phyloP scores from a whole-genome alignment of 2,113 vertebrate species.

The Hymenochirus boettgeri region DNA sequence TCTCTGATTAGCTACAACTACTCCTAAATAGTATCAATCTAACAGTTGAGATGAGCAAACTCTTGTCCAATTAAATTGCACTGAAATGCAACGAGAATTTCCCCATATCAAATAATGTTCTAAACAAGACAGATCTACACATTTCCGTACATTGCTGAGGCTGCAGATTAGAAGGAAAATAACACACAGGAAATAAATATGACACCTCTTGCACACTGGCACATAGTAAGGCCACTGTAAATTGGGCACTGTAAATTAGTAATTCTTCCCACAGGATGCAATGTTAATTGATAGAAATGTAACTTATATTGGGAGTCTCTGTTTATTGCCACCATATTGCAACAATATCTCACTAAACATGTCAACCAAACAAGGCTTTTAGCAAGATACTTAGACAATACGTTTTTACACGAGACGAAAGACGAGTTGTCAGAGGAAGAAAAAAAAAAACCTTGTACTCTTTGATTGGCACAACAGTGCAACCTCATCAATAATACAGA shows the following conservation, averaged over 20 bases:
- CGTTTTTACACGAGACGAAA: not conserved
- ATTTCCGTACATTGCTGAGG: not conserved
- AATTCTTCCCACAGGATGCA: not conserved
- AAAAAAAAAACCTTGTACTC: slow-evolving; percentile 22
- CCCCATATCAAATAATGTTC: not conserved
- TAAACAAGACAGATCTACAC: not conserved
- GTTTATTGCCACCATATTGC: slow-evolving; percentile 25
- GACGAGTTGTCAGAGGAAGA: not conserved
- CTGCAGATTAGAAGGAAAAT: not conserved
- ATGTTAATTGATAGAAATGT: slow-evolving; percentile 2
- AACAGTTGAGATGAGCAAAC: slow-evolving; percentile 1
- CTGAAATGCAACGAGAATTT: not conserved
- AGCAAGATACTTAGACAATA: not conserved
- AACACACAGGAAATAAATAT: not conserved
- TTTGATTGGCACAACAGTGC: slow-evolving; percentile 44
- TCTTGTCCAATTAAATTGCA: not conserved
- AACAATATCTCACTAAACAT: slow-evolving; percentile 15
- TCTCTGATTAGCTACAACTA: not conserved
- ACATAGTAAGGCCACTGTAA: not conserved
- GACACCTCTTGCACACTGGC: not conserved
- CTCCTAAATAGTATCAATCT: not conserved
- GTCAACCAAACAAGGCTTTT: not conserved
- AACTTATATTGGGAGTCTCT: not conserved
- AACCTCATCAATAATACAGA: slow-evolving; percentile 53
- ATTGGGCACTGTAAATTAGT: not conserved